These are phyloP conservation scores for Coregonus clupeaformis DNA, from an alignment of 2,113 vertebrate genomes.

Conservation along the genomic window DNA sequence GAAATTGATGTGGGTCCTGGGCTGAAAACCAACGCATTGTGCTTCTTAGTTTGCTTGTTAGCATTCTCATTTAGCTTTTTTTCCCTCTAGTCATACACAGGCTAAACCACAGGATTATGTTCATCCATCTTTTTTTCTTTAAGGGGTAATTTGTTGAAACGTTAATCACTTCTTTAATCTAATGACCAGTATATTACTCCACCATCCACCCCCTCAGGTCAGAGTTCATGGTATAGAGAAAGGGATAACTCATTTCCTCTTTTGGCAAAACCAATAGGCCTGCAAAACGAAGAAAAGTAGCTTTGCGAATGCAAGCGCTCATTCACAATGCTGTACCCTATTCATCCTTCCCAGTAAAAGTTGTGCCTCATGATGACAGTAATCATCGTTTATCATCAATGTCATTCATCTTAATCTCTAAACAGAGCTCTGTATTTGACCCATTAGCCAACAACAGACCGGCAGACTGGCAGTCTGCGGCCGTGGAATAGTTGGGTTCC, in stretches of 20 bases:
- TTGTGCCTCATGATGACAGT: background rate
- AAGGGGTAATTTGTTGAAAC: background rate
- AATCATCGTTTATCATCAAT: background rate
- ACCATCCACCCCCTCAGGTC: slow-evolving; percentile 3
- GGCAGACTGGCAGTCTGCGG: background rate
- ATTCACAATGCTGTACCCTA: too few species aligned
- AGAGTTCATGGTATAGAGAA: background rate
- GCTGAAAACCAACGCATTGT: background rate
- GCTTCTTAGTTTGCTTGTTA: too few species aligned
- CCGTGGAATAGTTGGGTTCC: background rate
- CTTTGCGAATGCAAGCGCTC: too few species aligned
- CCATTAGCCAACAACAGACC: background rate
- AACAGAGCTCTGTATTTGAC: background rate
- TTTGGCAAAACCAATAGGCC: too few species aligned
- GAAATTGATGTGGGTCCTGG: background rate
- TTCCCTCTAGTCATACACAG: too few species aligned
- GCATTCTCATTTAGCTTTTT: too few species aligned
- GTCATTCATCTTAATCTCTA: background rate
- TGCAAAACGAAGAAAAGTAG: too few species aligned
- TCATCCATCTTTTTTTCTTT: background rate
- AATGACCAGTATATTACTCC: background rate
- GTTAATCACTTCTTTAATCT: slow-evolving; percentile 3
- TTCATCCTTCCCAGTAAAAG: too few species aligned
- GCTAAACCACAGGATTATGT: background rate
- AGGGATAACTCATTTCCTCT: slow-evolving; percentile 29